Base-by-base conservation (phyloP, 2,113 vertebrate genomes). In the Perognathus longimembris region DNA sequence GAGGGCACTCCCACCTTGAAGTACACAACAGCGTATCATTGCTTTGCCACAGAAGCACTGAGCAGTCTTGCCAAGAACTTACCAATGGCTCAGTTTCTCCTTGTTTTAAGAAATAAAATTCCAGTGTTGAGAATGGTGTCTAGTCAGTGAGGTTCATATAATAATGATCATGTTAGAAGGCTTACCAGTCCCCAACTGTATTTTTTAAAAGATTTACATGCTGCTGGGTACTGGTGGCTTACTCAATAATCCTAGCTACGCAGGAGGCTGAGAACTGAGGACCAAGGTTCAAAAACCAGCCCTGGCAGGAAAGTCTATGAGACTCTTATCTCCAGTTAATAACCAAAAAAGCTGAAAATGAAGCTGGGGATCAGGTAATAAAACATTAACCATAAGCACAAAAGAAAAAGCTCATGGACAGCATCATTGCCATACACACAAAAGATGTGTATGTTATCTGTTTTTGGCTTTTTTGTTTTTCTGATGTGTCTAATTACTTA, bases 1-100 rank as follows among this genome's bases (percentile, higher is more conserved):
- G 94, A 97, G 92, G 95, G 85, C 93, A 95, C 88, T 96, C 45
- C 88, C 20, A 85, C 69, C 50, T 88, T 93, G 70, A 92, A 94
- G 84, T 30, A 85, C n/a, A 50, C 80, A 42, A 24, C 64, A 76
- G 1, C 26, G 1, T 26, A 9, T 18, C 57, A 93, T 90, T 84
- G 89, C 74, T 11, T 85, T 0, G n/a, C 0, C 17, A 24, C 38
- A 20, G 45, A 12, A 34, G 4, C 42, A 50, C 38, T 9, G 10
- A 22, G 54, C 40, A 66, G 80, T n/a, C 54, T 8, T 82, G 30
- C 36, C 32, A 93, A 86, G 45, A 86, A 63, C 80, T 77, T 89
- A 64, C n/a, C 70, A 73, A 54, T 40, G 76, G 77, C 50, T 83
- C 57, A 57, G 40, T 92, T 94, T 86, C 45, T 93, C 30, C 12